A percentile compares a stretch with the other conserved stretches of the same genome.
phyloP scores from a whole-genome alignment of 1,140 invertebrate genomes.

The Leptonema lineaticorne region DNA sequence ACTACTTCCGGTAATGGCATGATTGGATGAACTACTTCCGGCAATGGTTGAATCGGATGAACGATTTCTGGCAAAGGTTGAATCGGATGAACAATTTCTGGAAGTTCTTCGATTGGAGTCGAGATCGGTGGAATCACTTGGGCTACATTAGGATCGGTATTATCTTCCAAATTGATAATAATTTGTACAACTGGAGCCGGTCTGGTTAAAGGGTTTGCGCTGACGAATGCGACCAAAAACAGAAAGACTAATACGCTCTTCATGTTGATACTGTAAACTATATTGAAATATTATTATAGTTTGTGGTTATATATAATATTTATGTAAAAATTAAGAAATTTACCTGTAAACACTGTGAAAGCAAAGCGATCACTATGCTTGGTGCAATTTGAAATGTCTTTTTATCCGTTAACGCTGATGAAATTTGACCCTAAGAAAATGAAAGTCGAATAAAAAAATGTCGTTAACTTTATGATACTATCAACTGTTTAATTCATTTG shows the following conservation, averaged over 20 bases:
- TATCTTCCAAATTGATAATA: slow-evolving; percentile 16
- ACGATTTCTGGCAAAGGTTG: no score
- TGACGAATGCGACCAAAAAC: slow-evolving; percentile 14
- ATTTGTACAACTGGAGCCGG: slow-evolving; percentile 21
- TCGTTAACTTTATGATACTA: no score
- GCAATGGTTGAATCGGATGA: not conserved
- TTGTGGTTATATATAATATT: no score
- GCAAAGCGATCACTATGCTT: no score
- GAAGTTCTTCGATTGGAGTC: not conserved
- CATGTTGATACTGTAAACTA: slow-evolving; percentile 7
- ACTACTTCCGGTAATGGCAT: not conserved
- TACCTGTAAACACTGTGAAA: no score
- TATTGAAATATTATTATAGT: not conserved
- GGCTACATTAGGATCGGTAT: not conserved
- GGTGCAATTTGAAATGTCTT: no score
- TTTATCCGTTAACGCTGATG: no score
- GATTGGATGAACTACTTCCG: not conserved
- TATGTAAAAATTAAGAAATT: no score
- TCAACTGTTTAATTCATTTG: no score
- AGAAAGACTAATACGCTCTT: slow-evolving; percentile 15
- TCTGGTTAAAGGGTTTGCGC: not conserved
- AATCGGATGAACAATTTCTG: not conserved
- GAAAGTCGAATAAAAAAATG: no score
- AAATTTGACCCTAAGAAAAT: no score
- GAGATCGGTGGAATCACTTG: no score